Percentiles rank a stretch among this genome's conserved stretches.
Conservation (phyloP, 2,797 vertebrate species). For the Ibycter americanus region DNA sequence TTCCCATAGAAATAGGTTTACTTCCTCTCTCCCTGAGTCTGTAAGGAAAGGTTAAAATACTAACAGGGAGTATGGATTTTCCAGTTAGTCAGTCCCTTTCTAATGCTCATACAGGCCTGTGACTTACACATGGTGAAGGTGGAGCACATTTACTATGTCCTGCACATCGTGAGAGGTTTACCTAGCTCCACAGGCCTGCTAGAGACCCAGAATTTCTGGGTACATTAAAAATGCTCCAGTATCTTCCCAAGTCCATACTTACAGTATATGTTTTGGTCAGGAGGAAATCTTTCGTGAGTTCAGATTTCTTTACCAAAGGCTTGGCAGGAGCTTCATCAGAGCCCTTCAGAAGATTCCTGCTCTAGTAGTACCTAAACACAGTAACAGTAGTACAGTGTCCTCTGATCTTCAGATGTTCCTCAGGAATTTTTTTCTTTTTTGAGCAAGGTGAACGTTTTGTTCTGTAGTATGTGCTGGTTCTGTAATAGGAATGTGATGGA, state of each 20-base stretch:
- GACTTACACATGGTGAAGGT: not conserved
- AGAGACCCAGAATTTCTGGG: not conserved
- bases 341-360: not conserved
- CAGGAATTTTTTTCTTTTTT: not conserved
- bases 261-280: not conserved
- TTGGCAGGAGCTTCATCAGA: not conserved
- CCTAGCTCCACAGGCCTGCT: not conserved
- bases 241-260: not conserved
- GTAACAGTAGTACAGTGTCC: not conserved
- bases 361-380: not conserved
- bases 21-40: not conserved
- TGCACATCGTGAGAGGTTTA: not conserved
- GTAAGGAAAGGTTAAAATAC: not conserved
- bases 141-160: not conserved
- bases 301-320: not conserved
- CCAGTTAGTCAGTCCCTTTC: not conserved
- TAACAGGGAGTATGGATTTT: not conserved
- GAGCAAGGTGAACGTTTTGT: not conserved
- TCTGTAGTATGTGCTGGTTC: not conserved
- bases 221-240: not conserved
- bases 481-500: not conserved
- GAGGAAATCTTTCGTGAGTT: not conserved
- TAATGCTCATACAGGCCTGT: not conserved
- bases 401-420: not conserved
- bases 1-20: not conserved